Evolutionary conservation across 1,140 invertebrate genomes (phyloP), one percentile per base, ranked within the genome.

Genomic region (Microplitis mediator): DNA sequence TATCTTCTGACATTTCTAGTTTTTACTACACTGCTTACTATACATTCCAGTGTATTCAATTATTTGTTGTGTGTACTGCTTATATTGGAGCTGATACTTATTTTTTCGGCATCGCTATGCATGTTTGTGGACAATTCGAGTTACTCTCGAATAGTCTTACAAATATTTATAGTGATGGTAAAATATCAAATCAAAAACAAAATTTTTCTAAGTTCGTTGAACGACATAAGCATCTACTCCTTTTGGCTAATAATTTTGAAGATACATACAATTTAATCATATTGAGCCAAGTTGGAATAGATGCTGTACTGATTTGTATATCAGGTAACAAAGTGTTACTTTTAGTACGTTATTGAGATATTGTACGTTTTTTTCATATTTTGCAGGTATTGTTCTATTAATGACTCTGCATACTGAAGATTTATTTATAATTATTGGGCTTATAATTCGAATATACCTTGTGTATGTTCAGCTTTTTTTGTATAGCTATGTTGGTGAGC

Each of bases 121-220:
- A 75, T 64, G 36, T 72, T 65, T 75, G 74, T 23, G 74, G 70
- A 50, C 74, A 75, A 34, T 70, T 72, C 8, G 16, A 67, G 23
- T 6, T 75, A 11, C 67, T 75, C 4, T 51, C 54, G 9, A 16
- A 9, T 8, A 39, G 52, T 9, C n/a, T 72, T 6, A 36, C 50
- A 11, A 32, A 58, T 45, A 67, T 75, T n/a, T 16, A 66, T 4
- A 9, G 23, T n/a, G n/a, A 6, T 61, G 4, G 32, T 3, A 65
- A 58, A 34, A 2, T 16, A 3, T 1, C 4, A 14, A 36, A 13
- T 13, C 54, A 50, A 45, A 34, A 54, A 65, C 4, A 16, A 9
- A n/a, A 35, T 11, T 2, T 75, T 16, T 9, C 5, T 11, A 16
- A 50, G 51, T 58, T 75, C 32, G 32, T 72, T 6, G 23, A 11